Base-by-base conservation (phyloP, 2,113 vertebrate species). In the Scopus umbretta region DNA sequence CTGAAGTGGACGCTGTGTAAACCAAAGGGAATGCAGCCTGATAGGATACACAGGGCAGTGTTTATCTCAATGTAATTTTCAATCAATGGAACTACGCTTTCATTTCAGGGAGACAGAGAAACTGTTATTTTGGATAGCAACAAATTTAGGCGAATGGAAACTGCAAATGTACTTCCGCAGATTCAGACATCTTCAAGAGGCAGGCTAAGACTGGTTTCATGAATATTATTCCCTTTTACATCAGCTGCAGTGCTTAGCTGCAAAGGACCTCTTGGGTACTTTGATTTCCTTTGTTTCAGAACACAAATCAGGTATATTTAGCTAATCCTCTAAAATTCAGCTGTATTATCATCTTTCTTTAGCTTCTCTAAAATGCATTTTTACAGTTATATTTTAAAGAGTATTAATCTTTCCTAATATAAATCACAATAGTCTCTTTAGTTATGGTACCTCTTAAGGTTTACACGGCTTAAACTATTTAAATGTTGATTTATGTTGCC, bases 211-310 rank as follows among this genome's bases (percentile, higher is more conserved):
- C 20, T 70, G 2, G 91, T 84, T 84, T 29, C 22, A 26, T 76
- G 47, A 80, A 82, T 82, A 85, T 47, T n/a, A 88, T 90, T 92
- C 11, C 21, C 26, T 86, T 93, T 78, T 61, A 87, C 79, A 86
- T 80, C 65, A 65, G 27, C 70, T 36, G 27, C 80, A 73, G 86
- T 59, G 21, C 40, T 86, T 94, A 75, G 30, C 92, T 92, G 58
- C 61, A 80, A 94, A 95, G 32, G 38, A 78, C 25, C n/a, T 86
- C 62, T 85, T 38, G 63, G 90, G 65, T 88, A 84, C 50, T 90
- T 96, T 75, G 62, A 90, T 91, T 93, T 96, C 32, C 87, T 93
- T 74, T 86, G 78, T 97, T 95, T 95, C 91, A 93, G 93, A 94
- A 90, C 88, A 93, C 71, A 86, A 90, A 92, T 88, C 67, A 92